A percentile compares a stretch with the other conserved stretches of the same genome.
phyloP scores from a whole-genome alignment of 2,888 invertebrate genomes.

The Pseudeuparius sepicola region DNA sequence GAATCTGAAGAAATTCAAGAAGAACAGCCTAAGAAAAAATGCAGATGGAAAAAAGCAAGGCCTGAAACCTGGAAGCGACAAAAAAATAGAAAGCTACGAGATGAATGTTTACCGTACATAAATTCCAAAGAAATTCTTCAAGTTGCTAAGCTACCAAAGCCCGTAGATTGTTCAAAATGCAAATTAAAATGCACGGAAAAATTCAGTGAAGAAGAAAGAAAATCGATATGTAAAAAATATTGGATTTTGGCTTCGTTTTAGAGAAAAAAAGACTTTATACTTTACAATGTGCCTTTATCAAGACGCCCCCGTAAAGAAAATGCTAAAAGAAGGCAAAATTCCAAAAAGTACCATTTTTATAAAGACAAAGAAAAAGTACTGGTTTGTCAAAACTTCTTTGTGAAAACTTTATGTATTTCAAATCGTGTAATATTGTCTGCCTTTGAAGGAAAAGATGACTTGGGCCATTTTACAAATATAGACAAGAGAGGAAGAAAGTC shows the following conservation, averaged over 20 bases:
- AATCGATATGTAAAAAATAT: conserved; percentile 5
- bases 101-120: conserved; percentile 5
- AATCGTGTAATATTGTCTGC: conserved; percentile 11
- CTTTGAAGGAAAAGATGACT: conserved; percentile 6
- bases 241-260: conserved; percentile 5
- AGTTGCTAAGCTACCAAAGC: conserved; percentile 5
- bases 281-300: conserved; percentile 6
- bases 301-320: conserved; percentile 5
- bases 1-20: conserved; percentile 7
- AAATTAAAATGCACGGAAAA: conserved; percentile 6
- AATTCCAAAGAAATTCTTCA: conserved; percentile 7
- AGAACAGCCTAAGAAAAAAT: conserved; percentile 6
- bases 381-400: conserved; percentile 6
- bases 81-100: conserved; percentile 5
- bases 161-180: conserved; percentile 6
- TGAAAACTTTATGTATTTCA: conserved; percentile 7
- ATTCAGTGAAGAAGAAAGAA: conserved; percentile 5
- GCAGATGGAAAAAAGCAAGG: too few species aligned
- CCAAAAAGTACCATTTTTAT: conserved; percentile 6
- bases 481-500: conserved; percentile 10
- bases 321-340: conserved; percentile 8
- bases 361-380: conserved; percentile 7
- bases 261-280: conserved; percentile 7
- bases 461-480: conserved; percentile 4
- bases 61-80: conserved; percentile 5